phyloP scores from a whole-genome alignment of 1,140 invertebrate species.

The Conopomorpha cramerella region DNA sequence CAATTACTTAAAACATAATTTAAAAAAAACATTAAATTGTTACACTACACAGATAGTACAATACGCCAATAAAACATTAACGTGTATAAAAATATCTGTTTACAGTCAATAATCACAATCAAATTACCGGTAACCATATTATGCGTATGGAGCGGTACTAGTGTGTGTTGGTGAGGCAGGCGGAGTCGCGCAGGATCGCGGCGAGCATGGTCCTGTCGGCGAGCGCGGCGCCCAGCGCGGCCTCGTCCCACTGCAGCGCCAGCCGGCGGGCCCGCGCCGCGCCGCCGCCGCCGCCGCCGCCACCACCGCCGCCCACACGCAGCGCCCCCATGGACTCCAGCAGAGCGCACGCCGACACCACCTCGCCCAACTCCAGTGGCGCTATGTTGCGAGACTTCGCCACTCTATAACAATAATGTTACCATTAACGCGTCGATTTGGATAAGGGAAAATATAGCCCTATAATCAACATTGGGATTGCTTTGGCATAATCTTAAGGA shows the following conservation, averaged over 20 bases:
- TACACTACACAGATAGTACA: too few species aligned
- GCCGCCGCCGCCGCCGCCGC: conserved; percentile 65
- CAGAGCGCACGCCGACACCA: conserved; percentile 73
- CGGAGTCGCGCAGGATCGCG: conserved; percentile 75
- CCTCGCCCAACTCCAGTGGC: conserved; percentile 79
- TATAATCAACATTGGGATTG: too few species aligned
- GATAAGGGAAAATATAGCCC: too few species aligned
- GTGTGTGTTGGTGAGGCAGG: conserved; percentile 45
- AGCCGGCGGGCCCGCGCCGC: conserved; percentile 71
- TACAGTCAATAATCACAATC: too few species aligned
- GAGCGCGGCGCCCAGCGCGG: conserved; percentile 76
- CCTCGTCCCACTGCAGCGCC: conserved; percentile 81
- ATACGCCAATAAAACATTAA: too few species aligned
- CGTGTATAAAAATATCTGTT: too few species aligned
- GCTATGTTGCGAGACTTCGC: conserved; percentile 77
- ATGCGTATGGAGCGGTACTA: not conserved
- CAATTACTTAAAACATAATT: too few species aligned
- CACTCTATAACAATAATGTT: too few species aligned
- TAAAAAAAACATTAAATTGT: too few species aligned
- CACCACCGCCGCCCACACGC: conserved; percentile 68
- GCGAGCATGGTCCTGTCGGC: conserved; percentile 84
- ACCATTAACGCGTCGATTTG: too few species aligned
- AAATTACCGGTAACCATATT: too few species aligned
- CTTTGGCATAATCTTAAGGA: too few species aligned
- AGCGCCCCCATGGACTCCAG: conserved; percentile 83